These are phyloP conservation scores for Ormyrus pomaceus DNA, from an alignment of 2,888 invertebrate genomes.

Conservation along the genomic window DNA sequence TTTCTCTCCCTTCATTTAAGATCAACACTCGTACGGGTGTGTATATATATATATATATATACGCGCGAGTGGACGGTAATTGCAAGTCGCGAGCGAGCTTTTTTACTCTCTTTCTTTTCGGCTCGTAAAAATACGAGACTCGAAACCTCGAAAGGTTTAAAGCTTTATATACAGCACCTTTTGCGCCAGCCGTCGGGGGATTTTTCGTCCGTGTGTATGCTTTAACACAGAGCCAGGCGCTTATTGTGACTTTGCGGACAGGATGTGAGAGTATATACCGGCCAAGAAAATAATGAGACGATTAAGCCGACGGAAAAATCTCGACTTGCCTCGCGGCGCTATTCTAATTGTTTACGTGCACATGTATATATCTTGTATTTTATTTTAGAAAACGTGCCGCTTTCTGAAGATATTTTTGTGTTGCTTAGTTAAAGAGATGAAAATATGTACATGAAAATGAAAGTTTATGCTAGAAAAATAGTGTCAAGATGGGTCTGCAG, in stretches of 20 bases:
- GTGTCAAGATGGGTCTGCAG: too few species aligned
- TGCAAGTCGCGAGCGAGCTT: constrained; percentile 15
- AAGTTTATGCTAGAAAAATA: too few species aligned
- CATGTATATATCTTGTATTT: neutral
- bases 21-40: neutral
- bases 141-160: constrained; percentile 57
- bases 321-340: neutral
- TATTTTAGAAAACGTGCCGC: neutral
- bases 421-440: too few species aligned
- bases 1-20: constrained; percentile 15
- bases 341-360: neutral
- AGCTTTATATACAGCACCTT: constrained; percentile 57
- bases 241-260: neutral
- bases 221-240: neutral
- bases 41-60: too few species aligned
- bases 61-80: constrained; percentile 7
- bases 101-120: neutral
- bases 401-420: too few species aligned
- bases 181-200: constrained; percentile 27
- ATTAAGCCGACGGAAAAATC: constrained; percentile 36
- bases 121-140: constrained; percentile 67
- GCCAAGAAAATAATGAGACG: constrained; percentile 63
- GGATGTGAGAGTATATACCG: constrained; percentile 1
- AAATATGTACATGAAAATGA: too few species aligned
- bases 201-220: neutral